Base-by-base conservation (phyloP, 2,113 vertebrate genomes). In the Apeltes quadracus region DNA sequence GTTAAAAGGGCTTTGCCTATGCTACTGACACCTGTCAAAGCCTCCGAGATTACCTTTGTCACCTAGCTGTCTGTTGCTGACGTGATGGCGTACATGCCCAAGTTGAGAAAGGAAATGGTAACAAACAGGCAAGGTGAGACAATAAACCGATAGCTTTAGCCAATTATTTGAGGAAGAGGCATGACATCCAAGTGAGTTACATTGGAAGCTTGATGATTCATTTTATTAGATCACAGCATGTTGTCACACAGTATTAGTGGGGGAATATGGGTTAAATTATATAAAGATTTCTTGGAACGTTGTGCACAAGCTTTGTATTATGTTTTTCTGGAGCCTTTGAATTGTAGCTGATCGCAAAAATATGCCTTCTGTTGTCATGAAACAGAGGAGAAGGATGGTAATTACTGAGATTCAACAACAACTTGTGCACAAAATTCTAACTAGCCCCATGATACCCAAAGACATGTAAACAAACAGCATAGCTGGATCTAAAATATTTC, bases 381-480 rank as follows among this genome's bases (percentile, higher is more conserved):
- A 82, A 87, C 74, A 79, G 57, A 82, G 76, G 81, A 72, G 20
- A 66, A 83, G 41, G 82, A 76, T 50, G 77, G 78, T 81, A 92
- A 88, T 92, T 91, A 85, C 82, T 75, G 62, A 71, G 72, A 77
- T 74, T 83, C 62, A 83, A 78, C 87, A 89, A 72, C 78, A 83
- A 76, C 86, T 89, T 68, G 55, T 75, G 78, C 75, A 81, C 75
- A 85, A 62, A 75, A 83, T 62, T 83, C 72, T 84, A 83, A 89
- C 82, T 85, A 88, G 71, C 68, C 84, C 73, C 83, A 76, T 54
- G 76, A 69, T 55, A 87, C 86, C 70, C 77, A 48, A 61, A 87
- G 82, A 90, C 78, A 87, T 84, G 86, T 88, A 87, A 91, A 92
- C 81, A 90, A 89, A 88, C 77, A 59, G 62, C 82, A 84, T 87